Evolutionary conservation across 2,113 vertebrate genomes (phyloP), one percentile per base, ranked within the genome.

Genomic region (Rhinolophus sinicus): DNA sequence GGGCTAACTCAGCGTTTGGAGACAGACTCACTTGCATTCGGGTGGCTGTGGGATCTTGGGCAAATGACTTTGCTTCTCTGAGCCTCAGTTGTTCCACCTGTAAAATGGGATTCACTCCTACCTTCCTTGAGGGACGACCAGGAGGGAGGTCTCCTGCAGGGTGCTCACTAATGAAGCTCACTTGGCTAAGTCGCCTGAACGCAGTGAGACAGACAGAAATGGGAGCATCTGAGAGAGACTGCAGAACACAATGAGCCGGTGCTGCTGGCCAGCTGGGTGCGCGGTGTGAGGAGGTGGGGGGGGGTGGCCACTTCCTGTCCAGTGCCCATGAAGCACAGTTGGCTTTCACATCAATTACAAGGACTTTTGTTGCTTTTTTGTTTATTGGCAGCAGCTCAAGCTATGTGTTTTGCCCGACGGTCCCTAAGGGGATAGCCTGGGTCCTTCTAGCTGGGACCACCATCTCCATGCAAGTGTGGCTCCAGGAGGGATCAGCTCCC

Each of bases 211-310:
- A 3, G 73, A 56, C 62, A 54, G 54, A 35, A 26, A 67, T 4
- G 38, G 81, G 38, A 19, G 38, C 2, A 24, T 12, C 3, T 7
- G 52, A 77, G 78, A 69, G 54, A 40, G 19, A 8, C 30, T 0
- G 4, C 15, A 5, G 72, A 7, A 21, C 15, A n/a, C 58, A 10
- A 21, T 10, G 33, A 56, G 75, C 24, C 0, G 0, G 10, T 18
- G 33, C 38, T 16, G 21, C 13, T 26, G 35, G 69, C 78, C 8
- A 0, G 18, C 0, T 11, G 26, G 86, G 54, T 4, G 28, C 1
- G 2, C 56, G 72, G 16, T 30, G 8, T 12, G 72, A 1, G 15
- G 26, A 54, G 15, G 13, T 54, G 69, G 0, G 19, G 16, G 35
- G 28, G 2, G 21, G 35, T 6, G 11, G 40, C 12, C 0, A 1